phyloP scores from a whole-genome alignment of 2,888 invertebrate genomes.

The Pyrochroa serraticornis region DNA sequence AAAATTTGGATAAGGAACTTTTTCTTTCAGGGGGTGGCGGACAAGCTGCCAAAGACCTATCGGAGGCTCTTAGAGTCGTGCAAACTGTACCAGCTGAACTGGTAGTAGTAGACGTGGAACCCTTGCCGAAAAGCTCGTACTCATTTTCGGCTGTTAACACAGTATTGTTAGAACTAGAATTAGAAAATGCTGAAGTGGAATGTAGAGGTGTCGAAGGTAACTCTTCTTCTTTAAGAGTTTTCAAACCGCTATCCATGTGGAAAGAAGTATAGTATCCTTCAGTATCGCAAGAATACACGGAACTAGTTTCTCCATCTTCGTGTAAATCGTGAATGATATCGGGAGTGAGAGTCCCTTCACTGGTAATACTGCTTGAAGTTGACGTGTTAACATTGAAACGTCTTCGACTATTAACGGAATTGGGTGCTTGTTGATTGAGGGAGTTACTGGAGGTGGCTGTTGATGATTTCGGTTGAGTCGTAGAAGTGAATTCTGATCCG shows the following conservation, averaged over 20 bases:
- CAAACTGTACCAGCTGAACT: slow-evolving; percentile 91
- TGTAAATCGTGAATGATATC: slow-evolving; percentile 80
- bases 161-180: slow-evolving; percentile 73
- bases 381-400: slow-evolving; percentile 70
- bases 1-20: slow-evolving; percentile 69
- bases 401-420: slow-evolving; percentile 71
- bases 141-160: slow-evolving; percentile 81
- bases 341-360: slow-evolving; percentile 83
- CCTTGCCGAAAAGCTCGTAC: slow-evolving; percentile 90
- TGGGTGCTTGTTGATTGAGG: slow-evolving; percentile 69
- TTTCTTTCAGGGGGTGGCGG: slow-evolving; percentile 85
- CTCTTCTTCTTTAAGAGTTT: slow-evolving; percentile 80
- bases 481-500: slow-evolving; percentile 80
- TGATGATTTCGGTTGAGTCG: slow-evolving; percentile 73
- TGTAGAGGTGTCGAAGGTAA: slow-evolving; percentile 76
- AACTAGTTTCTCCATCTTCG: slow-evolving; percentile 86
- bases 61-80: slow-evolving; percentile 76
- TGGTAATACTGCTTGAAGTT: slow-evolving; percentile 82
- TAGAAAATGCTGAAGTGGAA: slow-evolving; percentile 72
- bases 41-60: slow-evolving; percentile 68
- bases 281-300: slow-evolving; percentile 93
- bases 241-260: slow-evolving; percentile 93
- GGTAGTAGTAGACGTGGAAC: slow-evolving; percentile 88
- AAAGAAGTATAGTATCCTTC: slow-evolving; percentile 98
- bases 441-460: slow-evolving; percentile 74